A percentile compares a stretch with the other conserved stretches of the same genome.
Evolutionary conservation across 2,888 invertebrate species (phyloP).

Genomic region (Spicauda simplicius): DNA sequence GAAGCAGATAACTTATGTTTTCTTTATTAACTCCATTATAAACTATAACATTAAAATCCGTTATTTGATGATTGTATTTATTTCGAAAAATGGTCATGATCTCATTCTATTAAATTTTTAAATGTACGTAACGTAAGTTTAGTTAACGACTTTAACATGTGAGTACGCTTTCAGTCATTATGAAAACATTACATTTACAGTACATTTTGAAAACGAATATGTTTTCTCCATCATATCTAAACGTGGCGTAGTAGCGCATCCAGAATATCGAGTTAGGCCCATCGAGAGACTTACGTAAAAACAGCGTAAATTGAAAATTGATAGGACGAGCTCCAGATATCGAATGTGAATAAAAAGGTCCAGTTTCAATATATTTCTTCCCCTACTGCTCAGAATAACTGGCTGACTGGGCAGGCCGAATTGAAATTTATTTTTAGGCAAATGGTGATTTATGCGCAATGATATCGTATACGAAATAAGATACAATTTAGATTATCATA

Average conservation of each 20-base stretch:
- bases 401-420: conserved; percentile 1
- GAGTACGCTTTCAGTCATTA: too few relatives aligned
- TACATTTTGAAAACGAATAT: too few relatives aligned
- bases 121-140: too few relatives aligned
- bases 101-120: too few relatives aligned
- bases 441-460: conserved; percentile 9
- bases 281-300: conserved; percentile 29
- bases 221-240: too few relatives aligned
- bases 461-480: not conserved
- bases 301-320: conserved; percentile 42
- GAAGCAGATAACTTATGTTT: too few relatives aligned
- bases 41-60: too few relatives aligned
- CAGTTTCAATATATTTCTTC: conserved; percentile 44
- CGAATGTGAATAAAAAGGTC: conserved; percentile 44
- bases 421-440: conserved; percentile 14
- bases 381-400: conserved; percentile 11
- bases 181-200: too few relatives aligned
- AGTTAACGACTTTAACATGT: too few relatives aligned
- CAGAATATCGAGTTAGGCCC: conserved; percentile 32
- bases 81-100: too few relatives aligned
- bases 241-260: not conserved
- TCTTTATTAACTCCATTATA: too few relatives aligned
- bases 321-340: conserved; percentile 38
- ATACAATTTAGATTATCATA: not conserved
- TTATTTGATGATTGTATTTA: too few relatives aligned